Evolutionary conservation across 1,140 invertebrate genomes (phyloP), one percentile per base, ranked within the genome.

Genomic region (Diabrotica undecimpunctata): DNA sequence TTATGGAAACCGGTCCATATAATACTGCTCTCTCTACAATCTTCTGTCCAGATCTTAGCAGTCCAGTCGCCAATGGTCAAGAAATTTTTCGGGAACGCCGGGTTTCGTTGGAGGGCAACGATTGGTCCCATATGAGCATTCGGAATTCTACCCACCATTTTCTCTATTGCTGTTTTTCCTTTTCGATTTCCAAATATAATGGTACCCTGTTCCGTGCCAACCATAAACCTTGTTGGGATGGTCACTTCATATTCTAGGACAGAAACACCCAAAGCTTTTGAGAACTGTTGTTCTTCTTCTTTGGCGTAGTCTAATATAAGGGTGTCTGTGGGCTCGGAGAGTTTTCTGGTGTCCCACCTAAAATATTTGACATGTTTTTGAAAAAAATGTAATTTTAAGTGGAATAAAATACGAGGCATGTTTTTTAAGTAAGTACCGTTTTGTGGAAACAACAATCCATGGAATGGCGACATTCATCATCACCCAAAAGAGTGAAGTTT

Each of bases 61-160:
- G 90, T 93, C 91, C 93, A 96, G 79, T 96, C 94, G 0, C 94
- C 94, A 35, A 96, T 89, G 4, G 93, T 94, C 9, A 97, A 81
- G 74, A 97, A 96, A 78, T 96, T 96, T 78, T 94, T 94, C 0
- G 93, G 84, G 79, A 94, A 95, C 7, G 89, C 90, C 10, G 94
- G 92, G 82, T 97, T 96, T 68, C 94, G 83, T 73, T 94, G 88
- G 5, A 96, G 80, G 36, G 90, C 85, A 68, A 93, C 88, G 2
- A 97, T 90, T 6, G 94, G 93, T 0, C 94, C 94, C 64, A 90
- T 83, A 73, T 96, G 94, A 4, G 92, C 91, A 70, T 46, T 10
- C 6, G 87, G 85, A 75, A 93, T 96, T 80, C 85, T 84, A 25
- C 83, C 82, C 7, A 85, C 83, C 55, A 94, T 86, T 78, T 94